Percentiles rank a stretch among this genome's conserved stretches.
These are phyloP conservation scores for Drosophila emarginata DNA, from an alignment of 2,888 invertebrate species.

Conservation along the genomic window DNA sequence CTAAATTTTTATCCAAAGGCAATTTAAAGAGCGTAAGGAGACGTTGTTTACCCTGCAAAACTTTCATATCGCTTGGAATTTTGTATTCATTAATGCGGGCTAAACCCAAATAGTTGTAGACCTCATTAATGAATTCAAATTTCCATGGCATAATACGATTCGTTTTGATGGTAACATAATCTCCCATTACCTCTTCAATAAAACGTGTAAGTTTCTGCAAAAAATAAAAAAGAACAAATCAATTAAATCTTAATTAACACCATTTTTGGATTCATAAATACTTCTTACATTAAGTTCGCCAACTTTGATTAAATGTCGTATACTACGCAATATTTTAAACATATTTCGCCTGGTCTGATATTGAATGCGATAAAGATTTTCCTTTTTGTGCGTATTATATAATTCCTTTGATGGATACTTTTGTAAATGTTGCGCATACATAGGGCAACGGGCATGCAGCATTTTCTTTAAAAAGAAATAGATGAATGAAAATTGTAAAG, in stretches of 20 bases:
- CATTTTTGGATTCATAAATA: background rate
- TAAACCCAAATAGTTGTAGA: slow-evolving; percentile 79
- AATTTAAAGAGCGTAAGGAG: slow-evolving; percentile 60
- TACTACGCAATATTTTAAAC: slow-evolving; percentile 72
- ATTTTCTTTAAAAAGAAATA: slow-evolving; percentile 71
- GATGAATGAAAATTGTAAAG: background rate
- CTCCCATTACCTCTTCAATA: slow-evolving; percentile 78
- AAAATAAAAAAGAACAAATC: too few relatives aligned
- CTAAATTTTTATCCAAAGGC: slow-evolving; percentile 54
- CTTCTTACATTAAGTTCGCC: slow-evolving; percentile 57
- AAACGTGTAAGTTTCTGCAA: slow-evolving; percentile 70
- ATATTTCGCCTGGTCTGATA: slow-evolving; percentile 79
- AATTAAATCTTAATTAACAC: too few relatives aligned
- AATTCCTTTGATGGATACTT: slow-evolving; percentile 59
- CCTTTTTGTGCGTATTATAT: slow-evolving; percentile 50
- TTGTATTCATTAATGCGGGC: slow-evolving; percentile 77
- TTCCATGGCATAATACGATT: slow-evolving; percentile 81
- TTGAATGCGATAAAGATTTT: slow-evolving; percentile 75
- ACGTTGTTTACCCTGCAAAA: slow-evolving; percentile 48
- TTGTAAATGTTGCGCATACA: slow-evolving; percentile 66
- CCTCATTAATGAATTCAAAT: slow-evolving; percentile 81
- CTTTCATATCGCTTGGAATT: slow-evolving; percentile 37
- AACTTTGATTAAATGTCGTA: slow-evolving; percentile 60
- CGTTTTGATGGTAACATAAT: slow-evolving; percentile 79
- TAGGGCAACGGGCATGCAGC: slow-evolving; percentile 78